Percentiles rank a stretch among this genome's conserved stretches.
Evolutionary conservation across 2,888 invertebrate species (phyloP).

Genomic region (Himalopsyche tibetana): DNA sequence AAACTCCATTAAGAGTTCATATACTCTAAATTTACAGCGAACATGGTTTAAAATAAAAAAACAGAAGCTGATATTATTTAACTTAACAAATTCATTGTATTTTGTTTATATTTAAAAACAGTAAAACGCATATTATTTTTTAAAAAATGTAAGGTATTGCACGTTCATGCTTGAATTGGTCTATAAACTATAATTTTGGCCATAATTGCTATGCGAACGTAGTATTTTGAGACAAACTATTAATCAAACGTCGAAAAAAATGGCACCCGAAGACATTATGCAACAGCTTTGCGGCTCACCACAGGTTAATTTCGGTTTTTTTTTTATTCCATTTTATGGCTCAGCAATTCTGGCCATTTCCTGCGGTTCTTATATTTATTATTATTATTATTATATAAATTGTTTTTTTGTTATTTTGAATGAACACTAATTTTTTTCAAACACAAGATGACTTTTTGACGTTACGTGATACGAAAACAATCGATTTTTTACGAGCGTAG

Average conservation of each 20-base stretch:
- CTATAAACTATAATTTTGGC: too few relatives aligned
- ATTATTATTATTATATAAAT: constrained; percentile 9
- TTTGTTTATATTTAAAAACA: too few relatives aligned
- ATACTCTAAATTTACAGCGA: too few relatives aligned
- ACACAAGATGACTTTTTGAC: not conserved
- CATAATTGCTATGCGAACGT: not conserved
- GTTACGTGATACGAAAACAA: not conserved
- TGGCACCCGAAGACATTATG: not conserved
- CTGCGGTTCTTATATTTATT: not conserved
- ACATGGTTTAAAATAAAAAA: too few relatives aligned
- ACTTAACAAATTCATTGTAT: too few relatives aligned
- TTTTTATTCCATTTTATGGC: not conserved
- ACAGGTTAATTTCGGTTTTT: not conserved
- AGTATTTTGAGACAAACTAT: constrained; percentile 26
- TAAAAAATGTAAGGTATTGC: too few relatives aligned
- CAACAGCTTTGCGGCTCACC: not conserved
- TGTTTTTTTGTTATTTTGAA: not conserved
- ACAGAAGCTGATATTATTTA: too few relatives aligned
- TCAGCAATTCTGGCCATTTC: not conserved
- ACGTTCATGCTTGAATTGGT: too few relatives aligned
- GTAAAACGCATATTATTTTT: too few relatives aligned
- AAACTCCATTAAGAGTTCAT: too few relatives aligned
- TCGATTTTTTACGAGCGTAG: not conserved
- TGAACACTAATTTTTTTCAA: not conserved
- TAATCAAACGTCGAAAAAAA: not conserved